These are phyloP conservation scores for Toxotes chatareus DNA, from an alignment of 2,113 vertebrate genomes.

Conservation along the genomic window DNA sequence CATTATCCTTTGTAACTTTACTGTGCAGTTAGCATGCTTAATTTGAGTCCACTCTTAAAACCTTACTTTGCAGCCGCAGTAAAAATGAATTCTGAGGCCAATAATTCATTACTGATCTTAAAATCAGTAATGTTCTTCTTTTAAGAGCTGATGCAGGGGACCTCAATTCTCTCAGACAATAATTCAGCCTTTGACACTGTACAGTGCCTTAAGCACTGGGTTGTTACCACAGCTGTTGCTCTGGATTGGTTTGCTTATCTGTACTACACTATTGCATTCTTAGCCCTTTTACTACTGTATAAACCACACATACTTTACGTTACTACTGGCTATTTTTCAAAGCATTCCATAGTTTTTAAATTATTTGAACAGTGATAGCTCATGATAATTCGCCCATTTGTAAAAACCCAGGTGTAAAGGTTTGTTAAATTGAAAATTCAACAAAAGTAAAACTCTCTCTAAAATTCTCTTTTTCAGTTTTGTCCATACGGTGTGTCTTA, in stretches of 20 bases:
- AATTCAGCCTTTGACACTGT: constrained; percentile 8
- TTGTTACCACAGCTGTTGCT: constrained; percentile 56
- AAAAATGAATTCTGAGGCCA: neutral
- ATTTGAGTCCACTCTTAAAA: neutral
- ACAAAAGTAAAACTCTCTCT: neutral
- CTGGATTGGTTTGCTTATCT: constrained; percentile 21
- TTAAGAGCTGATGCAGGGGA: neutral
- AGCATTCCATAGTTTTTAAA: neutral
- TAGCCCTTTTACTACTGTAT: neutral
- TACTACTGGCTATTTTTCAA: neutral
- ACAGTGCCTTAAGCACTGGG: constrained; percentile 6
- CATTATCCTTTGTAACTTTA: neutral
- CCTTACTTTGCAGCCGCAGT: neutral
- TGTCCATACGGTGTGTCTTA: neutral
- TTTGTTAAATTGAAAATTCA: neutral
- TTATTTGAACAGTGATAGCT: neutral
- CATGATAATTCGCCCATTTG: neutral
- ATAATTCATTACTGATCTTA: neutral
- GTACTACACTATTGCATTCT: neutral
- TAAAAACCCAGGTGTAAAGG: neutral
- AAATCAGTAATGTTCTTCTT: neutral
- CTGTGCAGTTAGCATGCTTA: neutral
- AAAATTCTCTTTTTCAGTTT: neutral
- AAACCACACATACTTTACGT: neutral
- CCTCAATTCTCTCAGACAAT: neutral